Conservation (phyloP, 2,113 vertebrate genomes). For the Catharus bicknelli region DNA sequence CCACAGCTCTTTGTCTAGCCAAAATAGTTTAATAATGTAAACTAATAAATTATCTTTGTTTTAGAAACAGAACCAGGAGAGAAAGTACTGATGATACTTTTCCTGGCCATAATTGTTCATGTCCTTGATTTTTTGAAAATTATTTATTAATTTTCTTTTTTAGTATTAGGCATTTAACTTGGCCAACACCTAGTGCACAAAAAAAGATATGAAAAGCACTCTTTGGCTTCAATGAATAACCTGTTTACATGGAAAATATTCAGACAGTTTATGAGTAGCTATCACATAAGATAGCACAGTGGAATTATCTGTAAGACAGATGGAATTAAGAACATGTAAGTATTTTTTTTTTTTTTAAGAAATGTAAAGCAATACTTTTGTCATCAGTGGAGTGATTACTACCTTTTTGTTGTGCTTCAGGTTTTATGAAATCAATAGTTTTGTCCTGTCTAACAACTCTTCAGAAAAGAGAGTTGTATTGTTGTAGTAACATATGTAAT, state of each 20-base stretch:
- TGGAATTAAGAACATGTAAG: neutral
- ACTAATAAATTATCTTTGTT: neutral
- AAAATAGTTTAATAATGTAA: rapidly evolving
- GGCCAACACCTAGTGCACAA: neutral
- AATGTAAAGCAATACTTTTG: neutral
- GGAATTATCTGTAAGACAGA: neutral
- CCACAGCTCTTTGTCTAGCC: neutral
- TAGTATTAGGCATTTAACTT: neutral
- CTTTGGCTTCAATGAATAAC: neutral
- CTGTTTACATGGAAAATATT: neutral
- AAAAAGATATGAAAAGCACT: neutral
- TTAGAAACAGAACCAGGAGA: neutral
- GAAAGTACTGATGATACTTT: neutral
- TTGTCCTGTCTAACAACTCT: neutral
- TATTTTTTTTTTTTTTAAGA: neutral
- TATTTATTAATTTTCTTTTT: neutral
- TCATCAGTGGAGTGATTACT: neutral
- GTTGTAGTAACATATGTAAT: rapidly evolving
- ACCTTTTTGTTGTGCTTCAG: neutral
- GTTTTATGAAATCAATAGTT: neutral
- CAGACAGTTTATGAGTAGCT: neutral
- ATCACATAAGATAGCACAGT: neutral
- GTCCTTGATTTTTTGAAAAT: neutral
- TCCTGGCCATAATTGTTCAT: neutral
- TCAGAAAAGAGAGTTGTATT: neutral